Base-by-base conservation (phyloP, 2,888 invertebrate species). In the Polylopha cassiicola region DNA sequence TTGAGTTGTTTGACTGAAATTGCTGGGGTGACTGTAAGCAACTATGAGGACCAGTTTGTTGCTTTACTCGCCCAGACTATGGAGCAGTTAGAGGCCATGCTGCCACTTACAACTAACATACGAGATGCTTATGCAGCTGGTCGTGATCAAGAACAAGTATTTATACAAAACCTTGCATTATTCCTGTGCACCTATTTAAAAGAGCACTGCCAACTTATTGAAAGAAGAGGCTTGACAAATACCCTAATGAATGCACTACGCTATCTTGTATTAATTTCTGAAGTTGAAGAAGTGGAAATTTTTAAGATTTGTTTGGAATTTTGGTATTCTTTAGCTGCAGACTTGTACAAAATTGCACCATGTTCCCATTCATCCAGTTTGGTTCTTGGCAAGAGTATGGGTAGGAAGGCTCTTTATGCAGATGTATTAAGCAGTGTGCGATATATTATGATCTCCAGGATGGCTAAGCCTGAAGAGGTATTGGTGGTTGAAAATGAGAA, bases 401-500 rank as follows among this genome's bases (percentile, higher is more conserved):
- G 89, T 9, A 86, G 94, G 34, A 88, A 93, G 59, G 87, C 89
- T 44, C 88, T 95, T 54, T 95, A 95, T 71, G 89, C 91, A 42
- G 91, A 92, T 61, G 92, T 95, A 30, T 80, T 96, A 39, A 93
- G 94, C 46, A 93, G 94, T 84, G 93, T 99, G 22, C 90, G 99
- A 24, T 95, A 95, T 65, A 97, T 98, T 28, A 99, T 99, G 98
- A 99, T 99, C 65, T 97, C 97, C 44, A 90, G 99, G 59, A 99
- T 99, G 99, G 99, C 99, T 9, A 99, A 98, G 75, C 99, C 99
- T 1, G 99, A 99, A 80, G 99, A 99, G 86, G 99, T 99, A 18
- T 88, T 99, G 45, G 98, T 99, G 27, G 99, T 99, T 22, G 99
- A 99, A 81, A 99, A 99, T 86, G 99, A 99, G 73, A 98, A 99